Conservation (phyloP, 1,140 invertebrate species). For the Nephotettix cincticeps region DNA sequence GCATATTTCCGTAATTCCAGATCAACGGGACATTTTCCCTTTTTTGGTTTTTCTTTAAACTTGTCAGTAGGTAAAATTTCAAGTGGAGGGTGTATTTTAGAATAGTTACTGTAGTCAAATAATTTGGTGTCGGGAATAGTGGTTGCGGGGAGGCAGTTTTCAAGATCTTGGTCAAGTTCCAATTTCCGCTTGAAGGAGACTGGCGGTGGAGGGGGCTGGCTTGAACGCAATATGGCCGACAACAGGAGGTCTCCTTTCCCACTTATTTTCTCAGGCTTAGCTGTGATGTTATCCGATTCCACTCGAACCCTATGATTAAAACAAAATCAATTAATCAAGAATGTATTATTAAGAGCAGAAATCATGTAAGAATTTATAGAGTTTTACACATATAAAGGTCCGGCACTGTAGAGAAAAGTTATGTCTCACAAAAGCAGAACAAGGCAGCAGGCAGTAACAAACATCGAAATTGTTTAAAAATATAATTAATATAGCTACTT, state of each 20-base stretch:
- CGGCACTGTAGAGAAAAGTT: too few species aligned
- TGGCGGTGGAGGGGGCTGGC: constrained; percentile 38
- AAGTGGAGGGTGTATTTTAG: background rate
- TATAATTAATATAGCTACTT: too few species aligned
- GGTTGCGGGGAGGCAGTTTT: background rate
- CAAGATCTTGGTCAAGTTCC: background rate
- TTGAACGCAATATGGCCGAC: constrained; percentile 53
- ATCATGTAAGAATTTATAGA: too few species aligned
- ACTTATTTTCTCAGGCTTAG: background rate
- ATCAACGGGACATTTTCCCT: too few species aligned
- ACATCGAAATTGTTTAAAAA: too few species aligned
- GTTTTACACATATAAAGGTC: too few species aligned
- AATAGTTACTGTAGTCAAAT: background rate
- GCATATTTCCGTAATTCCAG: too few species aligned
- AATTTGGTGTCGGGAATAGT: background rate
- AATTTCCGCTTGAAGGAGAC: constrained; percentile 13
- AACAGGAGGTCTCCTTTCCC: constrained; percentile 55
- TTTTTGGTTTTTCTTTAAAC: background rate
- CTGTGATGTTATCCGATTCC: background rate
- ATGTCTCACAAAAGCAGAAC: too few species aligned
- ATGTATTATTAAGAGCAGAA: too few species aligned
- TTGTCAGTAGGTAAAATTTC: background rate
- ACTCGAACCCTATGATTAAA: too few species aligned
- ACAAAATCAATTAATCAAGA: too few species aligned
- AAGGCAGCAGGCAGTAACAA: too few species aligned